Evolutionary conservation across 2,113 vertebrate genomes (phyloP).

Genomic region (Chionomys nivalis): DNA sequence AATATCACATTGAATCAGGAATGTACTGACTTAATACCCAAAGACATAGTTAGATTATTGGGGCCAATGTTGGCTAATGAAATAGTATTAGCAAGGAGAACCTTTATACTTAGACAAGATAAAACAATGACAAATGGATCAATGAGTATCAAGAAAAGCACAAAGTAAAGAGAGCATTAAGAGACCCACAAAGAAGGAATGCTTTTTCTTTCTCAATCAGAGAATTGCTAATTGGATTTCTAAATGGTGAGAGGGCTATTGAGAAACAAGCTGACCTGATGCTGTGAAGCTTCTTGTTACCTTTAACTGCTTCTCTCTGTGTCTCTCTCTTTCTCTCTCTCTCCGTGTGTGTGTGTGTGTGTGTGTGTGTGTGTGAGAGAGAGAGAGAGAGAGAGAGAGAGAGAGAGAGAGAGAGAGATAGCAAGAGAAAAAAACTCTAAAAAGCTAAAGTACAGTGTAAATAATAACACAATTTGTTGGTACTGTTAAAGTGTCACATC

Average conservation of each 20-base stretch:
- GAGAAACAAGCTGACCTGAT: not conserved
- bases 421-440: not conserved
- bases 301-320: not conserved
- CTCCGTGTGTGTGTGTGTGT: not conserved
- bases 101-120: constrained; percentile 24
- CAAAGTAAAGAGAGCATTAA: constrained; percentile 33
- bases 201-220: not conserved
- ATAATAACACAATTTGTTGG: constrained; percentile 8
- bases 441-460: constrained; percentile 23
- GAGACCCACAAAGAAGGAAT: not conserved
- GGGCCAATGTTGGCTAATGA: constrained; percentile 14
- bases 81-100: not conserved
- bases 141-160: not conserved
- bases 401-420: no score
- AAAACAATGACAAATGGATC: constrained; percentile 28
- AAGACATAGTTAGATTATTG: not conserved
- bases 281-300: constrained; percentile 47
- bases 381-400: no score
- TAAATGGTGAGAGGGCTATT: constrained; percentile 15
- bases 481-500: constrained; percentile 16
- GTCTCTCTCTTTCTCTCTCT: not conserved
- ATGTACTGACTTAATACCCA: not conserved
- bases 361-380: not conserved
- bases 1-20: not conserved
- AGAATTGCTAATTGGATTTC: constrained; percentile 50